A percentile compares a stretch with the other conserved stretches of the same genome.
Conservation (phyloP, 2,113 vertebrate species). For the Regulus satrapa region DNA sequence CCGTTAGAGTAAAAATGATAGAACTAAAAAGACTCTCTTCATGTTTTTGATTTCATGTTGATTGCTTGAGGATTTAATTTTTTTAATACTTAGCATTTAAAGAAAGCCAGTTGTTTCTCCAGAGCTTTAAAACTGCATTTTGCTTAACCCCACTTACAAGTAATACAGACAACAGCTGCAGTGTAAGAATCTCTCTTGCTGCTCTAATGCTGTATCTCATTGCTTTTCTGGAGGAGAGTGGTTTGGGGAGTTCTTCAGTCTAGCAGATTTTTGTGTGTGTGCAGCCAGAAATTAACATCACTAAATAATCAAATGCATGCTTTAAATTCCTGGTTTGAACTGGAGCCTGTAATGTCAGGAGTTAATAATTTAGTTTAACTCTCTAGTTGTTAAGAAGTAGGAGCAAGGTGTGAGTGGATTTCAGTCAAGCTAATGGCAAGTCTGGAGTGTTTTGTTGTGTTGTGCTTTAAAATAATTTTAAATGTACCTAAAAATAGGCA, state of each 20-base stretch:
- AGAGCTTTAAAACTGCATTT: not conserved
- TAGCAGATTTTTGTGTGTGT: not conserved
- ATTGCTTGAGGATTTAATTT: not conserved
- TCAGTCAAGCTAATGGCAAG: not conserved
- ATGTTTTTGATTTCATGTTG: not conserved
- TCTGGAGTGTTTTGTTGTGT: not conserved
- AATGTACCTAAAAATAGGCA: not conserved
- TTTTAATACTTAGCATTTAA: not conserved
- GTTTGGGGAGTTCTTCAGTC: not conserved
- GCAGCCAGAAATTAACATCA: slow-evolving; percentile 61
- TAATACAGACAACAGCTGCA: not conserved
- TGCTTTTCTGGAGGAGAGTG: not conserved
- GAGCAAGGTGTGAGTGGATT: not conserved
- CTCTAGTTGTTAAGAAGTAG: not conserved
- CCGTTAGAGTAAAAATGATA: not conserved
- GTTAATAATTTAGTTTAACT: slow-evolving; percentile 54
- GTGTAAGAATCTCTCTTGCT: not conserved
- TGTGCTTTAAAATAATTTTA: not conserved
- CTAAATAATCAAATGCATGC: slow-evolving; percentile 71
- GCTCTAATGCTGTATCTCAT: not conserved
- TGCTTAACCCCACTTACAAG: not conserved
- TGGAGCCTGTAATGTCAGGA: slow-evolving; percentile 77
- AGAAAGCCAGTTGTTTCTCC: not conserved
- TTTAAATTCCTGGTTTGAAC: slow-evolving; percentile 86
- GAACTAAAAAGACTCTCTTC: not conserved